phyloP scores from a whole-genome alignment of 1,140 invertebrate genomes.

The Tetramorium simillimum region DNA sequence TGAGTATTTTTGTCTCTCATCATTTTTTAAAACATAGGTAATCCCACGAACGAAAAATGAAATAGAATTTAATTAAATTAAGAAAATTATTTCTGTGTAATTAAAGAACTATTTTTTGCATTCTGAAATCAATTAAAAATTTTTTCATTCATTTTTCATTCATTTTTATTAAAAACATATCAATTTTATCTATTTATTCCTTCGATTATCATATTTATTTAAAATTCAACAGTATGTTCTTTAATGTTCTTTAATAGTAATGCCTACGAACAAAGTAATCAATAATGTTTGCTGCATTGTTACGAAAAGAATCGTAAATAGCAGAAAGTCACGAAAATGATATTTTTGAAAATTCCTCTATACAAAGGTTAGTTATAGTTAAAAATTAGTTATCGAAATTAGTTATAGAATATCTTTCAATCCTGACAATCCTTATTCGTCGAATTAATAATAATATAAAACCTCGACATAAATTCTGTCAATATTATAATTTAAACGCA shows the following conservation, averaged over 20 bases:
- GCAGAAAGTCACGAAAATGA: not conserved
- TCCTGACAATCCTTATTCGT: conserved; percentile 49
- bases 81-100: not conserved
- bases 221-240: not conserved
- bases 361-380: conserved; percentile 40
- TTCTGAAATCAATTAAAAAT: not conserved
- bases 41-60: not conserved
- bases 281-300: not conserved
- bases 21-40: not conserved
- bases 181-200: not conserved
- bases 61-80: not conserved
- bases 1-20: not conserved
- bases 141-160: not conserved
- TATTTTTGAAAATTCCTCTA: conserved; percentile 47
- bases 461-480: conserved; percentile 12
- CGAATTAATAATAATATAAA: not conserved
- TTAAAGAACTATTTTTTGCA: not conserved
- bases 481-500: not conserved
- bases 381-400: conserved; percentile 7
- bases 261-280: not conserved
- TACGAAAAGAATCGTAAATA: not conserved
- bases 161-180: conserved; percentile 7
- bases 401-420: conserved; percentile 27
- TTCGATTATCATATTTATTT: not conserved
- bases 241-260: not conserved